A percentile compares a stretch with the other conserved stretches of the same genome.
phyloP scores from a whole-genome alignment of 2,797 vertebrate species.

The Aeoliscus strigatus region DNA sequence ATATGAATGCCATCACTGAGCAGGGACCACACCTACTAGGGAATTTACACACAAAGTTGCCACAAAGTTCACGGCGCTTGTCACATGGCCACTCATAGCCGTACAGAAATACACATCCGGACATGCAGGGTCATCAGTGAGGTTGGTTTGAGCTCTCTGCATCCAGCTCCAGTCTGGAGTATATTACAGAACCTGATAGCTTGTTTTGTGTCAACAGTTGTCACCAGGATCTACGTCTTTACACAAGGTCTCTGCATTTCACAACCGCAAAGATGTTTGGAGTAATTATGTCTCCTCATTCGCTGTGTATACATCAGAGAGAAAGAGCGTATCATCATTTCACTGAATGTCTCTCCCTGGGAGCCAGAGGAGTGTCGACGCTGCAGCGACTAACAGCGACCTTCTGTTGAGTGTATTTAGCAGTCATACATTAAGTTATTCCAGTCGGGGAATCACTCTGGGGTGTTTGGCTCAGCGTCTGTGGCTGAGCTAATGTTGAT shows the following conservation, averaged over 20 bases:
- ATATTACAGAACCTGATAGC: slow-evolving; percentile 46
- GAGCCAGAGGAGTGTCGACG: slow-evolving; percentile 48
- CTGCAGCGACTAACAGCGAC: slow-evolving; percentile 47
- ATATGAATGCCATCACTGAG: slow-evolving; percentile 57
- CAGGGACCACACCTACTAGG: slow-evolving; percentile 55
- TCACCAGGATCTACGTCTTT: slow-evolving; percentile 60
- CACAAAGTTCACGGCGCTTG: slow-evolving; percentile 47
- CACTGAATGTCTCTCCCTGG: slow-evolving; percentile 24
- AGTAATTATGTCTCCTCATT: slow-evolving; percentile 32
- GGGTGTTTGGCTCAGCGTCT: slow-evolving; percentile 45
- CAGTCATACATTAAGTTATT: slow-evolving; percentile 46
- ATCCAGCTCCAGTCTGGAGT: slow-evolving; percentile 31
- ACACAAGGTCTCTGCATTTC: slow-evolving; percentile 70
- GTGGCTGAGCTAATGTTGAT: slow-evolving; percentile 60
- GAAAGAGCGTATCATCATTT: slow-evolving; percentile 19
- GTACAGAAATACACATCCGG: background rate
- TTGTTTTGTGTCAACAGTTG: slow-evolving; percentile 55
- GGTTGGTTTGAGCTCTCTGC: slow-evolving; percentile 21
- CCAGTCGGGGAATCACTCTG: slow-evolving; percentile 55
- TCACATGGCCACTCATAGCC: slow-evolving; percentile 14
- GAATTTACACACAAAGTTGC: slow-evolving; percentile 66
- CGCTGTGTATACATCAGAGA: slow-evolving; percentile 28
- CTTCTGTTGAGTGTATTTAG: slow-evolving; percentile 48
- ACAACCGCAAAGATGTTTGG: slow-evolving; percentile 53
- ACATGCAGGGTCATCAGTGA: slow-evolving; percentile 19